phyloP scores from a whole-genome alignment of 2,888 invertebrate genomes.

The Melinaea marsaeus region DNA sequence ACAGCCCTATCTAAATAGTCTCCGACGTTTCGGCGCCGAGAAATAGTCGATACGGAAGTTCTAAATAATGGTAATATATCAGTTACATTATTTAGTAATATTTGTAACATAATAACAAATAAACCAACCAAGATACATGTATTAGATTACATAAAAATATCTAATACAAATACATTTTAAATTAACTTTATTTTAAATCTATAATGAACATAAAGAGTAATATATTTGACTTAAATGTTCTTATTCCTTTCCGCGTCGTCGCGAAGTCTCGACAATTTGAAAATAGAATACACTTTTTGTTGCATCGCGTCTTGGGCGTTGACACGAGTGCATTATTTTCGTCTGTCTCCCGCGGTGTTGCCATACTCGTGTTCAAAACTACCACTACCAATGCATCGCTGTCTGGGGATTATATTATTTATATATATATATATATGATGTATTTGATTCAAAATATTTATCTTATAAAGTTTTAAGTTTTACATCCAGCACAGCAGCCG shows the following conservation, averaged over 20 bases:
- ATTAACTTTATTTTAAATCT: no score
- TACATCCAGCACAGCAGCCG: not conserved
- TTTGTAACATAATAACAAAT: not conserved
- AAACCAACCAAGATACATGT: not conserved
- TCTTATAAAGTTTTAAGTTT: not conserved
- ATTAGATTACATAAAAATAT: slow-evolving; percentile 4
- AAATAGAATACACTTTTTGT: slow-evolving; percentile 65
- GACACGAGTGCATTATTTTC: slow-evolving; percentile 70
- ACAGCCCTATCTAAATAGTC: no score
- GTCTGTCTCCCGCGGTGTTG: slow-evolving; percentile 63
- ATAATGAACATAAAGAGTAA: slow-evolving; percentile 34
- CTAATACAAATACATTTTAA: no score
- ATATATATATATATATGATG: not conserved
- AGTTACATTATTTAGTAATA: not conserved
- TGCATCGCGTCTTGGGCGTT: slow-evolving; percentile 68
- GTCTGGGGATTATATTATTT: slow-evolving; percentile 10
- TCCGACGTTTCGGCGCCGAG: not conserved
- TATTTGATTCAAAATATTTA: not conserved
- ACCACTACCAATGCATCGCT: slow-evolving; percentile 19
- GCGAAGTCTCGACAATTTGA: slow-evolving; percentile 60
- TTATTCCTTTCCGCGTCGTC: slow-evolving; percentile 51
- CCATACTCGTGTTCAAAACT: slow-evolving; percentile 51
- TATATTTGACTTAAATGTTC: slow-evolving; percentile 24
- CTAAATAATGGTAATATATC: not conserved
- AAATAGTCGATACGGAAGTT: slow-evolving; percentile 4